phyloP scores from a whole-genome alignment of 2,888 invertebrate genomes.

The Tribolium freemani region DNA sequence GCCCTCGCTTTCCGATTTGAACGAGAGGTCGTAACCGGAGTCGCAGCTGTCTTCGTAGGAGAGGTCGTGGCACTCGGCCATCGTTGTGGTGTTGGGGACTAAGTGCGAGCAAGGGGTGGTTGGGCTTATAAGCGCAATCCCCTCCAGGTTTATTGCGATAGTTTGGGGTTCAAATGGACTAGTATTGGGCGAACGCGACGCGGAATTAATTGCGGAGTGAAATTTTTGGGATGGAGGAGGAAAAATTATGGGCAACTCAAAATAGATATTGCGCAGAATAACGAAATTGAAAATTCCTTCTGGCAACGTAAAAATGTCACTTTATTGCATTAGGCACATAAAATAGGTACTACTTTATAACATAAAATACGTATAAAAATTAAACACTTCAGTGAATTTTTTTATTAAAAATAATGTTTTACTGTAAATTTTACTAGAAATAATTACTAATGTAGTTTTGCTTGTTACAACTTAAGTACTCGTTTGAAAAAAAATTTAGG shows the following conservation, averaged over 20 bases:
- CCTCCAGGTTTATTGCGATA: conserved; percentile 56
- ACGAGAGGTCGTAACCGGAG: conserved; percentile 83
- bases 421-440: too few relatives aligned
- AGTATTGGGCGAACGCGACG: conserved; percentile 50
- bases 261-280: too few relatives aligned
- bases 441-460: too few relatives aligned
- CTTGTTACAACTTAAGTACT: too few relatives aligned
- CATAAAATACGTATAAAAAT: too few relatives aligned
- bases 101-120: conserved; percentile 59
- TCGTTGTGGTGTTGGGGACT: conserved; percentile 49
- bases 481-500: too few relatives aligned
- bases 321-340: too few relatives aligned
- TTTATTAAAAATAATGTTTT: too few relatives aligned
- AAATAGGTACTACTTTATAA: too few relatives aligned
- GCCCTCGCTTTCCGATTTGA: conserved; percentile 70
- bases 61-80: conserved; percentile 46
- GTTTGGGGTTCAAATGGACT: conserved; percentile 53
- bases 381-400: too few relatives aligned
- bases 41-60: conserved; percentile 77
- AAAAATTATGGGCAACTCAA: neutral
- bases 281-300: too few relatives aligned
- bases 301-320: too few relatives aligned
- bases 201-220: conserved; percentile 34
- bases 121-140: conserved; percentile 60
- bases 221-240: neutral